A percentile compares a stretch with the other conserved stretches of the same genome.
phyloP scores from a whole-genome alignment of 53 echinoderm and acorn worm genomes.

The Temnopleurus reevesii region DNA sequence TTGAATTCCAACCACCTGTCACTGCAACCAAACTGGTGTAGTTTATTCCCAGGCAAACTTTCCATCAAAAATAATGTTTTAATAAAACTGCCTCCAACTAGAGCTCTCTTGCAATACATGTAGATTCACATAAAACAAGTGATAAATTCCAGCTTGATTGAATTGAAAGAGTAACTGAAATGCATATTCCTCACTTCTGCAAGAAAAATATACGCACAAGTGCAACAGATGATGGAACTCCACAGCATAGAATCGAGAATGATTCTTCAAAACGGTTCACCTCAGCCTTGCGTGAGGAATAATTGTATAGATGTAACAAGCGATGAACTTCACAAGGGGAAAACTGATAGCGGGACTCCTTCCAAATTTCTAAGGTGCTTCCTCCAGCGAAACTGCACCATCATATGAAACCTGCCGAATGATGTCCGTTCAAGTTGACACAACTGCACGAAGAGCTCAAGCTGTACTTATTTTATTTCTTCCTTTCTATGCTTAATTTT shows the following conservation, averaged over 20 bases:
- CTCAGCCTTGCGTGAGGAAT: neutral
- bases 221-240: too few species aligned
- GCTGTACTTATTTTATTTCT: neutral
- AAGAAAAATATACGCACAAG: too few species aligned
- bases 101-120: too few species aligned
- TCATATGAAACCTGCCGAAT: slow-evolving; percentile 41
- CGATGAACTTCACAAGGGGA: neutral
- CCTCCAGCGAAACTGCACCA: neutral
- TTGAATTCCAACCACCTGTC: too few species aligned
- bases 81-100: too few species aligned
- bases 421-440: neutral
- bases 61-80: too few species aligned
- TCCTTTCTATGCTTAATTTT: neutral
- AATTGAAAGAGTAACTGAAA: too few species aligned
- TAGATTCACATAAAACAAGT: too few species aligned
- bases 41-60: too few species aligned
- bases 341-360: slow-evolving; percentile 21
- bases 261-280: neutral
- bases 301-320: neutral
- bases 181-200: too few species aligned
- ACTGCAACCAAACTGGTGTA: too few species aligned
- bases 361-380: slow-evolving; percentile 38
- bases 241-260: neutral
- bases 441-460: slow-evolving; percentile 26
- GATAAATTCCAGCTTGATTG: too few species aligned